Conservation (phyloP, 1,140 invertebrate genomes). For the Pinna nobilis region DNA sequence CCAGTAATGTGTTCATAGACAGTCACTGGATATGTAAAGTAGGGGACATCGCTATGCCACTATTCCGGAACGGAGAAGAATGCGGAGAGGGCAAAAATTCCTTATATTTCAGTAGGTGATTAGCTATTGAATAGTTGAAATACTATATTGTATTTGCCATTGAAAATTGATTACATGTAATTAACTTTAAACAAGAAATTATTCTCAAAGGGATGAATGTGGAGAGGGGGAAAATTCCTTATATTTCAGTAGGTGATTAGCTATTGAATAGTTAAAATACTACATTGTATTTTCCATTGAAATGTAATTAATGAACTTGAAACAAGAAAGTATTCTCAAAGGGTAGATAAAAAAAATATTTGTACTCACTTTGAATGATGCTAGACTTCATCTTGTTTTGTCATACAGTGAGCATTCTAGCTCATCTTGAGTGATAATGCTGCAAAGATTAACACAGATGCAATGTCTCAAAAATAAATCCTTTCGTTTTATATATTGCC, state of each 20-base stretch:
- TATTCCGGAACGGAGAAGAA: conserved; percentile 45
- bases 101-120: conserved; percentile 39
- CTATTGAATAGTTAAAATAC: neutral
- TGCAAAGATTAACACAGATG: too few species aligned
- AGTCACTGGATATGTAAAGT: conserved; percentile 56
- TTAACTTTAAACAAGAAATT: too few species aligned
- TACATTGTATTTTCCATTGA: neutral
- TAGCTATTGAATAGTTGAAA: neutral
- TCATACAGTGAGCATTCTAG: too few species aligned
- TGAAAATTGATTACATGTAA: too few species aligned
- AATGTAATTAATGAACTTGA: too few species aligned
- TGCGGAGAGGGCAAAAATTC: conserved; percentile 27
- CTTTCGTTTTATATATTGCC: too few species aligned
- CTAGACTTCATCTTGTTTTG: too few species aligned
- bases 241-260: conserved; percentile 37
- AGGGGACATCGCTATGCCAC: conserved; percentile 47
- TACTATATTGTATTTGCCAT: neutral
- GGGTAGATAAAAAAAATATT: too few species aligned
- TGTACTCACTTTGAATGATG: too few species aligned
- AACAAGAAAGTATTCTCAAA: too few species aligned
- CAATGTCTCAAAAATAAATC: too few species aligned
- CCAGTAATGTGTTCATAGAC: conserved; percentile 55
- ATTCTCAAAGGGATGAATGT: conserved; percentile 30
- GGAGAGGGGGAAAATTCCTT: conserved; percentile 30
- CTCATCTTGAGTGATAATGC: too few species aligned